Percentiles rank a stretch among this genome's conserved stretches.
These are phyloP conservation scores for Abrostola triplasia DNA, from an alignment of 2,888 invertebrate genomes.

Conservation along the genomic window DNA sequence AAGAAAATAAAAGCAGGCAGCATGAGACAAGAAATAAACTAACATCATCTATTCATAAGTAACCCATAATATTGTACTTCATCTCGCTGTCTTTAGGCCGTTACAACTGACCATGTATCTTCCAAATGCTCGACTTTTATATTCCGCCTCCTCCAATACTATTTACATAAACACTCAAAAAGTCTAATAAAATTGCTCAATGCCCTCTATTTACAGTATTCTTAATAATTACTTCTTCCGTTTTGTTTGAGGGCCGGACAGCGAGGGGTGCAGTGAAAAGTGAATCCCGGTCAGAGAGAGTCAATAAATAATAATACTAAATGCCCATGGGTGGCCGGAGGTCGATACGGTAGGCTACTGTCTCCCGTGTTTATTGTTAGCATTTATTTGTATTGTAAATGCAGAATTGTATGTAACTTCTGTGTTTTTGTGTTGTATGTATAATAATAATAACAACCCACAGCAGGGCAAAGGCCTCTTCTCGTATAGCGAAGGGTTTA, in stretches of 20 bases:
- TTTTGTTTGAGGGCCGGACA: conserved; percentile 77
- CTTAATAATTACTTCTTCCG: conserved; percentile 87
- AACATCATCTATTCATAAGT: too few species aligned
- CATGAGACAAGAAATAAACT: too few species aligned
- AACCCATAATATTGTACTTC: too few species aligned
- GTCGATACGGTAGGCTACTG: conserved; percentile 54
- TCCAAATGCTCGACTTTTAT: conserved; percentile 2
- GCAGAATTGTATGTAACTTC: too few species aligned
- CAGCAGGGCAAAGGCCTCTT: too few species aligned
- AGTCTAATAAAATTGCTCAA: conserved; percentile 73
- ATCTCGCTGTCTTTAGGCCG: not conserved
- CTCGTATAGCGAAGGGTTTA: too few species aligned
- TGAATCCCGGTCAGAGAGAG: conserved; percentile 75
- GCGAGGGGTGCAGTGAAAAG: conserved; percentile 78
- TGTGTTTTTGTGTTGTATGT: too few species aligned
- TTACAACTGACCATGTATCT: not conserved
- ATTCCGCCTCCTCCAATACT: conserved; percentile 23
- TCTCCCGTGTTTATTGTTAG: conserved; percentile 44
- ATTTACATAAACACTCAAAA: conserved; percentile 63
- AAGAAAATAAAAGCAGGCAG: too few species aligned
- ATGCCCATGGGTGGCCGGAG: conserved; percentile 81
- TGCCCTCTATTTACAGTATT: conserved; percentile 83
- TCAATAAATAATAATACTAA: conserved; percentile 87
- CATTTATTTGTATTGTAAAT: not conserved
- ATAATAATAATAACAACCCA: too few species aligned